Conservation (phyloP, 2,113 vertebrate species). For the Ascaphus truei region DNA sequence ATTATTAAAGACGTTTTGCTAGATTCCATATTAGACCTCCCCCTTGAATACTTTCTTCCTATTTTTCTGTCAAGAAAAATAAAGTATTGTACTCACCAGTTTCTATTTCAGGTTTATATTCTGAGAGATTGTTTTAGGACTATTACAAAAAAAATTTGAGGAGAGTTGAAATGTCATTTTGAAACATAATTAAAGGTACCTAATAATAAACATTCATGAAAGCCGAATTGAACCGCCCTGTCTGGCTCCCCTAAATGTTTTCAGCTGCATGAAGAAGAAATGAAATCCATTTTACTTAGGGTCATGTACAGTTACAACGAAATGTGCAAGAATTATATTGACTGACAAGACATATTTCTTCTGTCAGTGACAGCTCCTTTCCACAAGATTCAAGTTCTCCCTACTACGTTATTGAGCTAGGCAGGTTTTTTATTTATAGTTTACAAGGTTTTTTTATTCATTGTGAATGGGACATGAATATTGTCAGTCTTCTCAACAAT, state of each 20-base stretch:
- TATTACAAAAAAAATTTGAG: not conserved
- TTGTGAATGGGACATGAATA: too few relatives aligned
- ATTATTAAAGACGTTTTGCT: not conserved
- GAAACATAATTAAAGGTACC: not conserved
- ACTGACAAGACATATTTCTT: slow-evolving; percentile 39
- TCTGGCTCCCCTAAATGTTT: slow-evolving; percentile 10
- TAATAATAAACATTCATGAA: not conserved
- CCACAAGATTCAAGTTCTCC: not conserved
- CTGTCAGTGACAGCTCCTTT: slow-evolving; percentile 30
- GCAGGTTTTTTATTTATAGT: not conserved
- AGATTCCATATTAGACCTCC: not conserved
- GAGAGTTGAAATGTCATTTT: too few relatives aligned
- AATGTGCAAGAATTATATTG: slow-evolving; percentile 31
- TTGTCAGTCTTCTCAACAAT: too few relatives aligned
- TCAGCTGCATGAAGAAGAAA: slow-evolving; percentile 24
- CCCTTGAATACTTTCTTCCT: not conserved
- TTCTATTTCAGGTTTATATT: not conserved
- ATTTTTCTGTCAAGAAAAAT: not conserved
- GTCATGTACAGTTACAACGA: slow-evolving; percentile 20
- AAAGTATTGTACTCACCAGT: not conserved
- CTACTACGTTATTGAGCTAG: not conserved
- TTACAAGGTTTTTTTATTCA: not conserved
- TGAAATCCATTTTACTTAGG: slow-evolving; percentile 40
- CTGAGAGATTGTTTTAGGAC: too few relatives aligned
- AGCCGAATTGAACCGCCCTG: not conserved